Evolutionary conservation across 1,140 invertebrate genomes (phyloP).

Genomic region (Heterodera carotae): DNA sequence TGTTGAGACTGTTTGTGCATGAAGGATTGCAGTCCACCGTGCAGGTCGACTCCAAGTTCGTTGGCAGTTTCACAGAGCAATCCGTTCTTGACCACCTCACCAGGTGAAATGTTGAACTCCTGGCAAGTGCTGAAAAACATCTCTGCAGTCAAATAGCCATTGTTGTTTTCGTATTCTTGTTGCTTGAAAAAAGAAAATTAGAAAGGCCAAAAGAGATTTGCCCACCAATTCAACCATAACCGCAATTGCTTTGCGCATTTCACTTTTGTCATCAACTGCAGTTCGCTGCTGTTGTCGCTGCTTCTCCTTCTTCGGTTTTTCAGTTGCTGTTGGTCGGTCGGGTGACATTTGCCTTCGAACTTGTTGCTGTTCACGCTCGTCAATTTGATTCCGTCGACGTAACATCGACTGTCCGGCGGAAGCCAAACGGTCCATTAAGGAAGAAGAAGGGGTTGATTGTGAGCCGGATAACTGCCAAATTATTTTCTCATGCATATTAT

Average conservation of each 20-base stretch:
- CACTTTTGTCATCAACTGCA: conserved; percentile 13
- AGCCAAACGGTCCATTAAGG: not conserved
- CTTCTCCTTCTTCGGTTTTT: not conserved
- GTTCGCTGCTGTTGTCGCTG: not conserved
- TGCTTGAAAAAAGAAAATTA: not conserved
- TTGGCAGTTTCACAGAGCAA: conserved; percentile 6
- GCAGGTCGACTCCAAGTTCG: conserved; percentile 3
- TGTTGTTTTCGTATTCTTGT: conserved; percentile 6
- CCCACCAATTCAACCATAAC: conserved; percentile 31
- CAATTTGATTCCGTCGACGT: not conserved
- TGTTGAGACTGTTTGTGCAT: not conserved
- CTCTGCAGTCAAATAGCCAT: conserved; percentile 11
- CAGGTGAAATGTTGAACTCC: conserved; percentile 18
- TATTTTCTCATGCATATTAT: too few species aligned
- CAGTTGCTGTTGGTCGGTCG: not conserved
- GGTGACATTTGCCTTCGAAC: not conserved
- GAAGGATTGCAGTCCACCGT: not conserved
- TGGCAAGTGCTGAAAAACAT: conserved; percentile 20
- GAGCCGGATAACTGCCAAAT: too few species aligned
- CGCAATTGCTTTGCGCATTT: conserved; percentile 27
- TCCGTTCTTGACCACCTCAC: conserved; percentile 10
- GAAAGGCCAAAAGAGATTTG: not conserved
- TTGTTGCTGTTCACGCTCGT: not conserved
- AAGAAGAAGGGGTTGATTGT: not conserved
- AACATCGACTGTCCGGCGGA: not conserved